Percentiles rank a stretch among this genome's conserved stretches.
Conservation (phyloP, 2,797 vertebrate species). For the Poeciliopsis paucimaculata region DNA sequence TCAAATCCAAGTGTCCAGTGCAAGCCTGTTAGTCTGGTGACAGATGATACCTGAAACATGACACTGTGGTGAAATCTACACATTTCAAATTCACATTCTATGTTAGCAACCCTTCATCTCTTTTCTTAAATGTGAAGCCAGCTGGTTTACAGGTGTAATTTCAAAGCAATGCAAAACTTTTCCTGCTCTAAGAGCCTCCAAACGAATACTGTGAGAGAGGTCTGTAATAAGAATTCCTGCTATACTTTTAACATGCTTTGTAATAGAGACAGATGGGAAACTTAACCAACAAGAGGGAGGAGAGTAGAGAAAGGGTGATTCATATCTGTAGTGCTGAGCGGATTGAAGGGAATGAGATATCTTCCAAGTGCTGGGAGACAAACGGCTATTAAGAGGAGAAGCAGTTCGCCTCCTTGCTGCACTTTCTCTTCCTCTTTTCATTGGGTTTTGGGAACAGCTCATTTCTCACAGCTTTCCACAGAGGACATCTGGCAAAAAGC, state of each 20-base stretch:
- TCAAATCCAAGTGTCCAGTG: conserved; percentile 36
- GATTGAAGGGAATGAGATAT: conserved; percentile 67
- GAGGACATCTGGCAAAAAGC: conserved; percentile 60
- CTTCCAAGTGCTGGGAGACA: conserved; percentile 56
- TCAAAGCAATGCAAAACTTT: conserved; percentile 37
- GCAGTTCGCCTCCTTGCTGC: conserved; percentile 27
- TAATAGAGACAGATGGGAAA: conserved; percentile 71
- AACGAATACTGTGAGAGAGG: conserved; percentile 55
- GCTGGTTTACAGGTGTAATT: conserved; percentile 65
- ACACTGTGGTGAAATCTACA: conserved; percentile 36
- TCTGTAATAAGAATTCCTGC: conserved; percentile 63
- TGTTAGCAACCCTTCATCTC: conserved; percentile 49
- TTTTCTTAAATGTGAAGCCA: conserved; percentile 28
- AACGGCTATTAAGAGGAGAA: conserved; percentile 65
- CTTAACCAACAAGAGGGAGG: conserved; percentile 58
- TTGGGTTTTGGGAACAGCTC: conserved; percentile 56
- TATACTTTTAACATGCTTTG: conserved; percentile 70
- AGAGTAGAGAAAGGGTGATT: conserved; percentile 70
- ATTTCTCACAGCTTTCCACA: conserved; percentile 51
- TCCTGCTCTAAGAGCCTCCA: conserved; percentile 36
- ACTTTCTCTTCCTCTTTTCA: conserved; percentile 40
- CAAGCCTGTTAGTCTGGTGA: conserved; percentile 31
- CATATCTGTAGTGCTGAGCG: conserved; percentile 61
- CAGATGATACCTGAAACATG: conserved; percentile 54
- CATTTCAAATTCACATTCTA: conserved; percentile 51